phyloP scores from a whole-genome alignment of 2,113 vertebrate genomes.

The Mesembrinibis cayennensis region DNA sequence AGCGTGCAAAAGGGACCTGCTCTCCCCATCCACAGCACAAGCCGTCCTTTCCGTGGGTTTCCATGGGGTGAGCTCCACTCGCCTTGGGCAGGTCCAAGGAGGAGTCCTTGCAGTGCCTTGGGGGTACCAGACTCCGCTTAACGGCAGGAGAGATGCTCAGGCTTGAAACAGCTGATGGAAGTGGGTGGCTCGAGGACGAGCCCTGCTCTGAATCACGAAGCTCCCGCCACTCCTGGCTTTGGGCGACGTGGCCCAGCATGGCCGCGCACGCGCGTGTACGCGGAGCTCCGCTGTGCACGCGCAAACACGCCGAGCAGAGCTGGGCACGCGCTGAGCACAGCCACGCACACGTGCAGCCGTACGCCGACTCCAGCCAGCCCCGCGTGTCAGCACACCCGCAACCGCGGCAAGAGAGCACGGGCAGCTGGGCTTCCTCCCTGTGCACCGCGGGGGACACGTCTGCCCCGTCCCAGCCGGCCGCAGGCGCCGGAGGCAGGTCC shows the following conservation, averaged over 20 bases:
- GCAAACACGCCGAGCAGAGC: not conserved
- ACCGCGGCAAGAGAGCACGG: not conserved
- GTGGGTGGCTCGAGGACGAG: not conserved
- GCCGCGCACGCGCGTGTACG: too few species aligned
- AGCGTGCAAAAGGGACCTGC: not conserved
- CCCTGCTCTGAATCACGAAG: not conserved
- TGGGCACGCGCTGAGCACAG: not conserved
- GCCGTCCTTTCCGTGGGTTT: fast-evolving
- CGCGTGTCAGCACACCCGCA: not conserved
- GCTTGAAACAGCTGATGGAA: not conserved
- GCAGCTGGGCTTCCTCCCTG: too few species aligned
- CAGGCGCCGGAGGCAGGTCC: not conserved
- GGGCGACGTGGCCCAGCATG: not conserved
- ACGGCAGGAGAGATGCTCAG: not conserved
- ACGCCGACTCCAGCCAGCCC: not conserved
- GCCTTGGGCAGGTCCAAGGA: not conserved
- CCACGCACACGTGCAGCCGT: fast-evolving
- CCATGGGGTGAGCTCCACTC: not conserved
- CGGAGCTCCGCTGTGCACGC: not conserved
- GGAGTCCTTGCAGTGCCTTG: not conserved
- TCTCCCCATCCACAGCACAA: not conserved
- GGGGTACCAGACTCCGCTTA: not conserved
- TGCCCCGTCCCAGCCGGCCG: not conserved
- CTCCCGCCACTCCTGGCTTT: not conserved
- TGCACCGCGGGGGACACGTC: fast-evolving